phyloP scores from a whole-genome alignment of 1,140 invertebrate genomes.

The Pseudomyrmex flavicornis region DNA sequence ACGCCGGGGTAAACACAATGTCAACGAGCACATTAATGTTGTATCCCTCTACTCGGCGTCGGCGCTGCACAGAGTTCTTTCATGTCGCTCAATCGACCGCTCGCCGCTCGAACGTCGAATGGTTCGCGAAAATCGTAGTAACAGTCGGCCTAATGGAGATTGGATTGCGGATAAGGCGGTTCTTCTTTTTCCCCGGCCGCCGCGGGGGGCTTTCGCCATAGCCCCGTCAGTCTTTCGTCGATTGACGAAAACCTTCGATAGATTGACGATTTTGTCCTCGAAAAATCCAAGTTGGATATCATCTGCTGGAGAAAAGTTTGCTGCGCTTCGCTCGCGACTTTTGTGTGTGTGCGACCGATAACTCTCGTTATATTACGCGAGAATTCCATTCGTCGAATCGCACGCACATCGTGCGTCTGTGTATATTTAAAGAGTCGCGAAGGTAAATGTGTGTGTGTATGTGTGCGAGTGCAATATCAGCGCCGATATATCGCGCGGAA shows the following conservation, averaged over 20 bases:
- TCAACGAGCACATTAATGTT: conserved; percentile 75
- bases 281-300: conserved; percentile 22
- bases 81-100: conserved; percentile 65
- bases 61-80: conserved; percentile 34
- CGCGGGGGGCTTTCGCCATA: background rate
- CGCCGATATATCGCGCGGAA: conserved; percentile 25
- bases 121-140: conserved; percentile 49
- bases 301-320: background rate
- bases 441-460: background rate
- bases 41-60: conserved; percentile 35
- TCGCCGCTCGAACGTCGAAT: conserved; percentile 13
- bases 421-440: conserved; percentile 48
- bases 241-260: conserved; percentile 34
- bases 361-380: conserved; percentile 37
- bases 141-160: conserved; percentile 65
- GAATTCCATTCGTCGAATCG: conserved; percentile 36
- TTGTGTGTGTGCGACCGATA: conserved; percentile 11
- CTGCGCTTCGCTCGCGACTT: background rate
- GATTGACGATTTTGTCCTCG: conserved; percentile 50
- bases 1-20: conserved; percentile 70
- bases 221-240: conserved; percentile 36
- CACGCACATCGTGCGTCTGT: conserved; percentile 35
- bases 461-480: conserved; percentile 18
- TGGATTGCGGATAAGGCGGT: conserved; percentile 57
- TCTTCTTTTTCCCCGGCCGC: conserved; percentile 40